Percentiles rank a stretch among this genome's conserved stretches.
phyloP scores from a whole-genome alignment of 2,797 vertebrate genomes.

The Loris lydekkerianus region DNA sequence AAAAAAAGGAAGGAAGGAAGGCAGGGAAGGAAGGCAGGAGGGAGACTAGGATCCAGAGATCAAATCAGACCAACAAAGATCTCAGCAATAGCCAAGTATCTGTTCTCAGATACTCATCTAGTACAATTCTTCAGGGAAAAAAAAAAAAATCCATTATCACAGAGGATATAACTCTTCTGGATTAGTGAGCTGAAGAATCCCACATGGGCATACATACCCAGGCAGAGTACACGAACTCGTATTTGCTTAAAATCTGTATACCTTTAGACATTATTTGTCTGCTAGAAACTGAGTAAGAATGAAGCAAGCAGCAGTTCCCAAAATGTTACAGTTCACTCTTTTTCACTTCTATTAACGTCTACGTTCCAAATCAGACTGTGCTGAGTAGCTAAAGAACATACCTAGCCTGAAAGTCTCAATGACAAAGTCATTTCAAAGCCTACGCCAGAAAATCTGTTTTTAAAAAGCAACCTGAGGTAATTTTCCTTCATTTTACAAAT shows the following conservation, averaged over 20 bases:
- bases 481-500: background rate
- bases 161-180: background rate
- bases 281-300: slow-evolving; percentile 16
- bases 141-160: background rate
- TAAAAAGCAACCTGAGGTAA: background rate
- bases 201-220: background rate
- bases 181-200: background rate
- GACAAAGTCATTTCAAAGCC: background rate
- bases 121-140: background rate
- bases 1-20: background rate
- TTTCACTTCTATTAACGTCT: background rate
- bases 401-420: background rate
- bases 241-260: slow-evolving; percentile 21
- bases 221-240: background rate
- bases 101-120: background rate
- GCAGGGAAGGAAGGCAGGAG: background rate
- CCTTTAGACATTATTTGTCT: slow-evolving; percentile 13
- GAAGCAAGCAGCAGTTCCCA: background rate
- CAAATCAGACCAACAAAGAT: background rate
- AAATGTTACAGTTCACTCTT: background rate
- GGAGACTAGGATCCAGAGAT: background rate
- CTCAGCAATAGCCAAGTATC: background rate
- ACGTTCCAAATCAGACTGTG: background rate
- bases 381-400: background rate
- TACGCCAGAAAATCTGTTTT: background rate